Percentiles rank a stretch among this genome's conserved stretches.
Conservation (phyloP, 2,888 invertebrate species). For the Synanthedon myopaeformis region DNA sequence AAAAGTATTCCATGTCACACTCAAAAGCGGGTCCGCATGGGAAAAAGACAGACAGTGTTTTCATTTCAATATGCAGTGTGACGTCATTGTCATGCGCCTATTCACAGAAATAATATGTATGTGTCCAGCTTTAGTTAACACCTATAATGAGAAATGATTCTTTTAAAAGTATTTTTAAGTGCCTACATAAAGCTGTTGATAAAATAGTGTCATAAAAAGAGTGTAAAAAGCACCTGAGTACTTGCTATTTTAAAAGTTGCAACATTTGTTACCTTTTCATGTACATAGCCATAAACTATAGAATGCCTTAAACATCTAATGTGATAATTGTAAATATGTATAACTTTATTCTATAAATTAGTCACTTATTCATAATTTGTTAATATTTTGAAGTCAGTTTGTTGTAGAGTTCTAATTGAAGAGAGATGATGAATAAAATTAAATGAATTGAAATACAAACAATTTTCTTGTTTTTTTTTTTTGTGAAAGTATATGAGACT, state of each 20-base stretch:
- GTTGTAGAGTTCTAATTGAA: constrained; percentile 10
- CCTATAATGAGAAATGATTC: no score
- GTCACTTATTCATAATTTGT: constrained; percentile 9
- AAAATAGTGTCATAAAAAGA: not conserved
- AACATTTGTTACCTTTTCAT: not conserved
- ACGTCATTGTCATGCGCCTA: no score
- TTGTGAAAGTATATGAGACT: not conserved
- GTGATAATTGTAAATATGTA: constrained; percentile 46
- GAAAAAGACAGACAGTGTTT: no score
- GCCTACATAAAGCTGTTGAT: not conserved
- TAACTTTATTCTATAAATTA: not conserved
- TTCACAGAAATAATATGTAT: no score
- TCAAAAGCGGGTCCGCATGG: no score
- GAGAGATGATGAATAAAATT: constrained; percentile 16
- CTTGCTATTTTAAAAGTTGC: not conserved
- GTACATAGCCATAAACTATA: constrained; percentile 7
- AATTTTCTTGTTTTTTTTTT: not conserved
- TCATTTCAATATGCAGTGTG: no score
- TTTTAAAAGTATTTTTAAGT: not conserved
- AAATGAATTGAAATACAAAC: constrained; percentile 25
- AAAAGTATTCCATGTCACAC: no score
- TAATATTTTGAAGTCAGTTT: constrained; percentile 9
- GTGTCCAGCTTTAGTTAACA: no score
- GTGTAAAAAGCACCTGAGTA: no score
- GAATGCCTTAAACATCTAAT: constrained; percentile 45